These are phyloP conservation scores for Patella ulyssiponensis DNA, from an alignment of 2,888 invertebrate species.

Conservation along the genomic window DNA sequence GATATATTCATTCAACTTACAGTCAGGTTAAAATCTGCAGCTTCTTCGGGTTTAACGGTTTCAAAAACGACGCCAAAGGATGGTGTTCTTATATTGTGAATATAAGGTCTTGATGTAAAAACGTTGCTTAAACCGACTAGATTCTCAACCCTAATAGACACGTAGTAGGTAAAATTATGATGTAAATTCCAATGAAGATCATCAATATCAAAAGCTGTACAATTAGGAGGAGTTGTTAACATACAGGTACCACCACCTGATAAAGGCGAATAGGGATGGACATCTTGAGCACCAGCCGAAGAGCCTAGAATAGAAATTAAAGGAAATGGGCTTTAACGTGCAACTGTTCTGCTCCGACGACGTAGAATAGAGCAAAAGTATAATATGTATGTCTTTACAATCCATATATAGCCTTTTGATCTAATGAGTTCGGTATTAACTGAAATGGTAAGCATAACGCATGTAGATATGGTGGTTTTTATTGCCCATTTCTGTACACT, in stretches of 20 bases:
- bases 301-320: no score
- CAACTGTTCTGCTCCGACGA: no score
- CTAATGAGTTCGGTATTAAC: no score
- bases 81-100: constrained; percentile 27
- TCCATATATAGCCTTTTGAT: no score
- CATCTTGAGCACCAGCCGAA: neutral
- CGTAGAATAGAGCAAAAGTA: neutral
- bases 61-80: constrained; percentile 31
- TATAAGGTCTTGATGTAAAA: constrained; percentile 26
- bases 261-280: neutral
- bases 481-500: no score
- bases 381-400: no score
- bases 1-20: constrained; percentile 10
- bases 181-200: constrained; percentile 32
- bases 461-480: no score
- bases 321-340: no score
- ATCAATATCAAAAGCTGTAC: constrained; percentile 23
- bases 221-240: constrained; percentile 23
- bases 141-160: constrained; percentile 33
- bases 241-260: neutral
- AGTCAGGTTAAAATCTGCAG: constrained; percentile 1
- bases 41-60: constrained; percentile 22
- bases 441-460: no score
- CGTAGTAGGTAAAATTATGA: constrained; percentile 31
- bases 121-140: constrained; percentile 24